A percentile compares a stretch with the other conserved stretches of the same genome.
phyloP scores from a whole-genome alignment of 2,797 vertebrate species.

The Lepilemur septentrionalis region DNA sequence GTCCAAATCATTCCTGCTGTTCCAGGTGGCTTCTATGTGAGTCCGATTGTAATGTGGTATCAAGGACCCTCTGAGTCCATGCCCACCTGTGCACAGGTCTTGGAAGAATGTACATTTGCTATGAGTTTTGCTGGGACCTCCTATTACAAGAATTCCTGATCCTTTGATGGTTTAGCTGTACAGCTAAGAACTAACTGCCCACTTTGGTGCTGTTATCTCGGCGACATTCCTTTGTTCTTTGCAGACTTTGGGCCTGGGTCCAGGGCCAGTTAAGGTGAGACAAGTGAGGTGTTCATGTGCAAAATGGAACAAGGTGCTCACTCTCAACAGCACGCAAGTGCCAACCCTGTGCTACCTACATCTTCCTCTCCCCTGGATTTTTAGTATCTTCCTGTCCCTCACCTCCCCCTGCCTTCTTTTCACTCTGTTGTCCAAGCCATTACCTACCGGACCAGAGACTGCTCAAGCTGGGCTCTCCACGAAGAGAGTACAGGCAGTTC shows the following conservation, averaged over 20 bases:
- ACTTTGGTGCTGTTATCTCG: not conserved
- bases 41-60: not conserved
- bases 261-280: not conserved
- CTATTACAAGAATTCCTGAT: not conserved
- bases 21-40: not conserved
- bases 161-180: not conserved
- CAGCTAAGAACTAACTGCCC: not conserved
- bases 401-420: not conserved
- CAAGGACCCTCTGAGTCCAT: not conserved
- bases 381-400: not conserved
- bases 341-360: not conserved
- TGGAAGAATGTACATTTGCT: not conserved
- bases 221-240: not conserved
- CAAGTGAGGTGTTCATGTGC: not conserved
- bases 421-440: not conserved
- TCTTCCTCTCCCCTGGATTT: not conserved
- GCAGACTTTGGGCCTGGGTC: not conserved
- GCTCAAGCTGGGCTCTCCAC: not conserved
- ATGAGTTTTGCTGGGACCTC: not conserved
- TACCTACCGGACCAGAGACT: not conserved
- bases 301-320: not conserved
- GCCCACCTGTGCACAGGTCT: not conserved
- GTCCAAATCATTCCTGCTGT: not conserved
- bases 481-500: not conserved
- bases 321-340: not conserved